phyloP scores from a whole-genome alignment of 2,888 invertebrate species.

The Xestobium rufovillosum region DNA sequence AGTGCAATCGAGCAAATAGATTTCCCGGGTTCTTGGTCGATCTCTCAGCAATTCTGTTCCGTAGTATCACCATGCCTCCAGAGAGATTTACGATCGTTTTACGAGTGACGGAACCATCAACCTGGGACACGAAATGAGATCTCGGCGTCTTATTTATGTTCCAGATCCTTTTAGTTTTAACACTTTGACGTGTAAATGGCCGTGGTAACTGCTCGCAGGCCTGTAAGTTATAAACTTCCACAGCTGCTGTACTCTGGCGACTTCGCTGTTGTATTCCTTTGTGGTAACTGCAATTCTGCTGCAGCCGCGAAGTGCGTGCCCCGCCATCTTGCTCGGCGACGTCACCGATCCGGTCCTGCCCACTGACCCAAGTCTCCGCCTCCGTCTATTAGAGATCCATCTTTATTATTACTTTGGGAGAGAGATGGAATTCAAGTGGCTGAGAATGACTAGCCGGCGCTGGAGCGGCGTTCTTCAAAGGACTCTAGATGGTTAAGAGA shows the following conservation, averaged over 20 bases:
- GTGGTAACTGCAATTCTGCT: conserved; percentile 27
- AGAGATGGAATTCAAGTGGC: conserved; percentile 31
- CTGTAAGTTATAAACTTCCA: conserved; percentile 11
- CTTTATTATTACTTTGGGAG: conserved; percentile 44
- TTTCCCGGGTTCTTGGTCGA: too few relatives aligned
- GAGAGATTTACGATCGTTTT: conserved; percentile 32
- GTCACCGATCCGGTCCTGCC: conserved; percentile 50
- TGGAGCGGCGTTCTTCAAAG: conserved; percentile 36
- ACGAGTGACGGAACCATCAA: conserved; percentile 33
- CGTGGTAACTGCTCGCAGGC: conserved; percentile 23
- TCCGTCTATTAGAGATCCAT: conserved; percentile 45
- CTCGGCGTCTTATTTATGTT: conserved; percentile 31
- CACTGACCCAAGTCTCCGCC: conserved; percentile 47
- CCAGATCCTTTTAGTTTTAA: conserved; percentile 32
- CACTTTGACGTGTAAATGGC: conserved; percentile 32
- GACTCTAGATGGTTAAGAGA: conserved; percentile 36
- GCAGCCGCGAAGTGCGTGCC: conserved; percentile 28
- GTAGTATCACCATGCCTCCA: too few relatives aligned
- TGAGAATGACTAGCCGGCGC: conserved; percentile 31
- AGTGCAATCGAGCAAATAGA: too few relatives aligned
- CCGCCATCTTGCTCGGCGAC: conserved; percentile 50
- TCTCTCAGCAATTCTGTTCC: too few relatives aligned
- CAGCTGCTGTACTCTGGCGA: conserved; percentile 3
- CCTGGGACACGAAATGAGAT: conserved; percentile 33
- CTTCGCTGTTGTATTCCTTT: conserved; percentile 3